Base-by-base conservation (phyloP, 2,888 invertebrate species). In the Dascillus cervinus region DNA sequence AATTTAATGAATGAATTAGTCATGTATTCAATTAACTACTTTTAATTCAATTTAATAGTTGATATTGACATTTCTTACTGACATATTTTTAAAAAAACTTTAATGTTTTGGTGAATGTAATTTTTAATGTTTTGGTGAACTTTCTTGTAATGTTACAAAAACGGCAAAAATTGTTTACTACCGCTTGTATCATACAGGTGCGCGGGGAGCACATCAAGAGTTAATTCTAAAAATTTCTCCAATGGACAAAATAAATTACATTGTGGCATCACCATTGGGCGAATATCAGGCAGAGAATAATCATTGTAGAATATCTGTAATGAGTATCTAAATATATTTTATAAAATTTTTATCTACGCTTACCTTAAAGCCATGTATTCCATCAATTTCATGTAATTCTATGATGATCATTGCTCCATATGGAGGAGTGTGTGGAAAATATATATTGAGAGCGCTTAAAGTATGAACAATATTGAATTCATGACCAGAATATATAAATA, bases 381-480 rank as follows among this genome's bases (percentile, higher is more conserved):
- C 37, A 12, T 51, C 29, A 9, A 56, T 43, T 26, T 37, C 26
- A 28, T 56, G 54, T 3, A 56, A 37, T 36, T 58, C 58, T 11
- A 56, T 22, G 9, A 50, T 26, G 14, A 58, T 36, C 20, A 48
- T 47, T 2, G 52, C 42, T 8, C 46, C 50, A 41, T 56, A 55
- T 13, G 47, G 46, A 2, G 56, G 52, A 13, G 48, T 32, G 28
- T 66, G 64, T 0, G 58, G 58, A 20, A 62, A 46, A 46, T 58
- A 73, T 8, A 71, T 55, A 2, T 56, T 56, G 4, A 75, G 53
- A 14, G 67, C 59, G 6, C 52, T 49, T 9, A 73, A 52, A 8
- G 73, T 29, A 8, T 66, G 55, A 1, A 67, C 64, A 3, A 75
- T 50, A 10, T 71, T 73, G 1, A 66, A 64, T 44, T 75, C 75